Base-by-base conservation (phyloP, 2,113 vertebrate genomes). In the Agapornis roseicollis region DNA sequence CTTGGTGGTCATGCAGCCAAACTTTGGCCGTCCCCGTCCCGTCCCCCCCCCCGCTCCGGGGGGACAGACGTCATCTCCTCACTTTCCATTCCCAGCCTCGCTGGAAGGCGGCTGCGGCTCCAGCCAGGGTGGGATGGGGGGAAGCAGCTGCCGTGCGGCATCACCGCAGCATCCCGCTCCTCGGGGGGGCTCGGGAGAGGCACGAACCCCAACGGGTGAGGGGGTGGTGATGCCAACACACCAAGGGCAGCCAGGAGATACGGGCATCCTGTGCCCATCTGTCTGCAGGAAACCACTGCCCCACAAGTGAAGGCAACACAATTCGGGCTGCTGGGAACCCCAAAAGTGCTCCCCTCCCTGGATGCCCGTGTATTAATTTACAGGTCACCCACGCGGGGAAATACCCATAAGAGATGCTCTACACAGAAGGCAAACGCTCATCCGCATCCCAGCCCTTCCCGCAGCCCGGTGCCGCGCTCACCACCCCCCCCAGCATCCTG, bases 1-100 rank as follows among this genome's bases (percentile, higher is more conserved):
- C 97, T 96, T 88, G 56, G 97, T 87, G 68, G 94, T 96, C 94
- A 91, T 56, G 69, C 90, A 52, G 97, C 81, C 97, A 93, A 97
- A 97, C 97, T 96, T 97, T 52, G 81, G 9, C 83, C 78, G 81
- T 58, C 68, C 74, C 71, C 73, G 53, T 58, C 19, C 85, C 70
- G 81, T 58, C 68, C 74, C 71, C 73, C 56, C 61, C 19, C 85
- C 70, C 37, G 65, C 79, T 76, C 35, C 60, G 65, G 85, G 87
- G 92, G 81, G 20, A 44, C 49, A 63, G 80, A 96, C 94, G 96
- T 97, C 97, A 97, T 79, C 93, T 95, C 94, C 94, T 91, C 79
- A 14, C 61, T 85, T 96, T 96, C 97, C 97, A 97, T 82, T 97
- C 94, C 80, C 90, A 39, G 95, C 88, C 90, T 24, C 28, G 27